phyloP scores from a whole-genome alignment of 2,797 vertebrate genomes.

The Cacajao melanocephalus region DNA sequence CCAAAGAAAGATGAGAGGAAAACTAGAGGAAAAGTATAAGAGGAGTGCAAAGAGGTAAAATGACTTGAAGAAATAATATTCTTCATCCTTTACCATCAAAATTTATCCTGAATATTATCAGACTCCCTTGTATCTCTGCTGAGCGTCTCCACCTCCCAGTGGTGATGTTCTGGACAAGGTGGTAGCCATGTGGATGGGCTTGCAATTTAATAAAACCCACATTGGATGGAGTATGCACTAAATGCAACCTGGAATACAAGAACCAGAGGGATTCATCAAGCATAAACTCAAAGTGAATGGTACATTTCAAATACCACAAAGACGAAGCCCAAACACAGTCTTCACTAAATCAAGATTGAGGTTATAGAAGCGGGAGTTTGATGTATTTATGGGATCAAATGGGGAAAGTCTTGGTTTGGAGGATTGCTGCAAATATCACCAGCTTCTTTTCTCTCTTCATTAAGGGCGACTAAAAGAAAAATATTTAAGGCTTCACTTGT shows the following conservation, averaged over 20 bases:
- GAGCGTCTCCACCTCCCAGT: background rate
- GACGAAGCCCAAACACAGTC: background rate
- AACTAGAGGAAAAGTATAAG: background rate
- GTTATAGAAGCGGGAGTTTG: background rate
- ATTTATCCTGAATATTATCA: background rate
- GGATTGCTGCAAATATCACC: background rate
- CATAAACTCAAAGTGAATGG: background rate
- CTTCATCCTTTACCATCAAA: background rate
- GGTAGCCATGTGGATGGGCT: rapidly evolving
- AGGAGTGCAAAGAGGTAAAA: background rate
- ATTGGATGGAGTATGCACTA: background rate
- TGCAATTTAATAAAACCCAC: background rate
- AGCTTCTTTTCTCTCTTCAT: background rate
- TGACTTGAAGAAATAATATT: background rate
- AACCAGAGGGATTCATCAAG: background rate
- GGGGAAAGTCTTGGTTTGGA: background rate
- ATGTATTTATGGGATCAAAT: background rate
- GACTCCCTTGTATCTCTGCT: background rate
- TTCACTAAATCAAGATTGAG: background rate
- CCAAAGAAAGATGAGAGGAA: background rate
- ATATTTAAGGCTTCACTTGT: background rate
- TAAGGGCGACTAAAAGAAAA: background rate
- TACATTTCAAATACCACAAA: background rate
- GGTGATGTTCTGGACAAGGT: background rate
- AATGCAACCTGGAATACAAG: background rate